Conservation (phyloP, 2,888 invertebrate species). For the Tethea ocularis region DNA sequence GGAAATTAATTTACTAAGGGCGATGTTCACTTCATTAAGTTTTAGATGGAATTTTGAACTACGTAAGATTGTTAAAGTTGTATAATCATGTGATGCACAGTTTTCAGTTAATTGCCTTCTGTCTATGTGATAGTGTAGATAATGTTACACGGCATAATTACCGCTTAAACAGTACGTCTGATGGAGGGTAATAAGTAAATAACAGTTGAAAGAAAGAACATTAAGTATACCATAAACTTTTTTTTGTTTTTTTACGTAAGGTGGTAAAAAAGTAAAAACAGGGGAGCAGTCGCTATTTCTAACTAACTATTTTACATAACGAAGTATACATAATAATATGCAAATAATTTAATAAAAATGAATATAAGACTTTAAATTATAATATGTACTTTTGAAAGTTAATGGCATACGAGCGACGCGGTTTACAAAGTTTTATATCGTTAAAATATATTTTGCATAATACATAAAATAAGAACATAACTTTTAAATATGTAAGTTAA, state of each 20-base stretch:
- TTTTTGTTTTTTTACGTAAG: too few species aligned
- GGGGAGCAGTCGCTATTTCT: too few species aligned
- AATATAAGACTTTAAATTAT: not conserved
- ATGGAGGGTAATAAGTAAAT: too few species aligned
- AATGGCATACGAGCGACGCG: not conserved
- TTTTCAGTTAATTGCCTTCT: constrained; percentile 9
- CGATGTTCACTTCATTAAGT: constrained; percentile 17
- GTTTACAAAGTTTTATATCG: not conserved
- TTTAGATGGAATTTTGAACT: constrained; percentile 17
- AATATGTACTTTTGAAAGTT: not conserved
- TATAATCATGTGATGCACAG: constrained; percentile 7
- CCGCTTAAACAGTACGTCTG: not conserved
- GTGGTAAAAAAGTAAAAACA: too few species aligned
- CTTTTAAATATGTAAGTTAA: not conserved
- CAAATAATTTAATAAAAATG: not conserved
- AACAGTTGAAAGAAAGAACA: too few species aligned
- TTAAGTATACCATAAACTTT: too few species aligned
- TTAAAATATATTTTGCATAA: not conserved
- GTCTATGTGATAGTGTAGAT: not conserved
- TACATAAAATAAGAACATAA: constrained; percentile 2
- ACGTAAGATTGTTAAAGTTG: constrained; percentile 13
- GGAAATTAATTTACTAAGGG: constrained; percentile 28
- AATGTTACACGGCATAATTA: not conserved
- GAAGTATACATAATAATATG: not conserved
- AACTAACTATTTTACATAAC: too few species aligned